Percentiles rank a stretch among this genome's conserved stretches.
These are phyloP conservation scores for Chironomus tepperi DNA, from an alignment of 1,140 invertebrate genomes.

Conservation along the genomic window DNA sequence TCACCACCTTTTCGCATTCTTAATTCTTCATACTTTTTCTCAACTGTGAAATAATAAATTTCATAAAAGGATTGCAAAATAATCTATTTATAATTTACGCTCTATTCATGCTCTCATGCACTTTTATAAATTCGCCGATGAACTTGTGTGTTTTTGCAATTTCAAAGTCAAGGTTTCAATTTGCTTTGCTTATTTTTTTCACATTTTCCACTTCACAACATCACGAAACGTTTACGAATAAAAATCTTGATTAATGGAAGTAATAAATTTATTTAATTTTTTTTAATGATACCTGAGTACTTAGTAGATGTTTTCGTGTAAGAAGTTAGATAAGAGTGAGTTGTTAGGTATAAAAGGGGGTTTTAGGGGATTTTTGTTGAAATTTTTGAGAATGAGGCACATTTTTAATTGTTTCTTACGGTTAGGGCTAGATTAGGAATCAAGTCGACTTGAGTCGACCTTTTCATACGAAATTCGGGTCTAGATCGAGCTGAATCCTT, in stretches of 20 bases:
- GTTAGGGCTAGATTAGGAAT: no score
- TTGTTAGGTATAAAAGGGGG: no score
- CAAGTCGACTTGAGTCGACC: no score
- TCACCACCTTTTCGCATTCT: no score
- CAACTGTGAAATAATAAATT: background rate
- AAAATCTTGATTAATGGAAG: background rate
- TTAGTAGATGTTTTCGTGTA: no score
- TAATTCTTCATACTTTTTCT: background rate
- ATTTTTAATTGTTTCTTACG: no score
- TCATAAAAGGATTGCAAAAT: constrained; percentile 6
- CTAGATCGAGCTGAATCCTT: no score
- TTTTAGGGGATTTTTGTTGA: no score
- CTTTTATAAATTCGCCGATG: background rate
- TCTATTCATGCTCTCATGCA: background rate
- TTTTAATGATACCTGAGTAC: background rate
- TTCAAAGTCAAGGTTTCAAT: background rate
- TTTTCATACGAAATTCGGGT: no score
- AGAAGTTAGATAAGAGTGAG: no score
- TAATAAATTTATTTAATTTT: background rate
- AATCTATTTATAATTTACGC: background rate
- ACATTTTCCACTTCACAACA: background rate
- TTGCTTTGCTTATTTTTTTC: background rate
- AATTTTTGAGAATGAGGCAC: no score
- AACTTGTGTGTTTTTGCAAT: background rate
- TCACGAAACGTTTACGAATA: background rate